Evolutionary conservation across 2,797 vertebrate species (phyloP), one percentile per base, ranked within the genome.

Genomic region (Echiichthys vipera): DNA sequence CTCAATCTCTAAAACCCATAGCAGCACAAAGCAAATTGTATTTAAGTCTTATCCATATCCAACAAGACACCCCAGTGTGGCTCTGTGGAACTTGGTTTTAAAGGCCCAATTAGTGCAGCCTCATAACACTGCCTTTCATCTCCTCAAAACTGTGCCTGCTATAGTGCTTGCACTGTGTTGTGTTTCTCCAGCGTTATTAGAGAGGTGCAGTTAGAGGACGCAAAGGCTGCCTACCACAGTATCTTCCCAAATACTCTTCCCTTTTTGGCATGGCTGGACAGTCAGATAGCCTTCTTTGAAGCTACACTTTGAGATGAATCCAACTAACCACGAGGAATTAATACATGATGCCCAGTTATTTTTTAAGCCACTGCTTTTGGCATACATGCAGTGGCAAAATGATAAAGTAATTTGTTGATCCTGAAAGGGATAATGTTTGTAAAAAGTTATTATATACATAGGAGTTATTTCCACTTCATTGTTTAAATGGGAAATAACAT

Each of bases 51-150:
- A 78, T 73, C 74, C 72, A 74, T 78, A 80, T 85, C 74, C 67
- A 77, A 86, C 59, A 73, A 81, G 79, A 56, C 81, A 87, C 61
- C 71, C 78, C 45, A 55, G 64, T 82, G 84, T 70, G 83, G 39
- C 74, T 81, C 82, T 65, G 53, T 77, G 65, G 69, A 82, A 81
- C 37, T 70, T 83, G 74, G 86, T 83, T 91, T 86, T 90, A 90
- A 89, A 93, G 81, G 84, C 74, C 89, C 91, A 95, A 94, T 94
- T 94, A 94, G 91, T 90, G 88, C 65, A 78, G 84, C 84, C 78
- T 91, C 89, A 87, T 88, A 87, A 84, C 88, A 83, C 67, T 85
- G 83, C 85, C 90, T 93, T 93, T 93, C 88, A 93, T 94, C 87
- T 92, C 84, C 45, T 63, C 72, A 77, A 62, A 87, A 77, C 65